phyloP scores from a whole-genome alignment of 2,113 vertebrate species.

The Oceanodroma tethys region DNA sequence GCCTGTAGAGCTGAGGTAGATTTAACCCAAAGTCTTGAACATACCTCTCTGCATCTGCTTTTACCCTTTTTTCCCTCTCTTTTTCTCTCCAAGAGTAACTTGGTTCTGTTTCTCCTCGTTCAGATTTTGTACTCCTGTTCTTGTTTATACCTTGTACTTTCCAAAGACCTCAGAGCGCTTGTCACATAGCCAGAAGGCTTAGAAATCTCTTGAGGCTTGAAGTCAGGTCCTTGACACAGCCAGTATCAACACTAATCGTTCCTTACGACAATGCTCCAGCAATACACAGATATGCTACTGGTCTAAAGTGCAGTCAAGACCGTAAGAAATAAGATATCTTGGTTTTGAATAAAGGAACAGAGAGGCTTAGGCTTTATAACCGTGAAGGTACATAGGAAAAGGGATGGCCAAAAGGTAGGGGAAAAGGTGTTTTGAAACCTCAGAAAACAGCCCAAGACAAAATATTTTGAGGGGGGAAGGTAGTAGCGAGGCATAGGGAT shows the following conservation, averaged over 20 bases:
- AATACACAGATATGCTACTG: not conserved
- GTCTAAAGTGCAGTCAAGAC: not conserved
- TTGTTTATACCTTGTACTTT: not conserved
- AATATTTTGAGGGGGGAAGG: not conserved
- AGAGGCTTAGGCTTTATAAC: not conserved
- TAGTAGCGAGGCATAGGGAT: not conserved
- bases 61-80: rapidly evolving
- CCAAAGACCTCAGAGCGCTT: not conserved
- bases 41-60: not conserved
- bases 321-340: not conserved
- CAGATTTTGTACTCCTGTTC: not conserved
- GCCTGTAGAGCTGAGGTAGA: not conserved
- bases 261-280: not conserved
- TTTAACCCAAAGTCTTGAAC: not conserved
- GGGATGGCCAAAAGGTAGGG: not conserved
- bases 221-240: not conserved
- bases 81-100: not conserved
- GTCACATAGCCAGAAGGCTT: not conserved
- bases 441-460: not conserved
- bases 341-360: not conserved
- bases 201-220: not conserved
- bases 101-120: not conserved
- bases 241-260: not conserved
- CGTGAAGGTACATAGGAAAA: not conserved
- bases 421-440: not conserved